Evolutionary conservation across 2,797 vertebrate species (phyloP).

Genomic region (Sebastes steindachneri): DNA sequence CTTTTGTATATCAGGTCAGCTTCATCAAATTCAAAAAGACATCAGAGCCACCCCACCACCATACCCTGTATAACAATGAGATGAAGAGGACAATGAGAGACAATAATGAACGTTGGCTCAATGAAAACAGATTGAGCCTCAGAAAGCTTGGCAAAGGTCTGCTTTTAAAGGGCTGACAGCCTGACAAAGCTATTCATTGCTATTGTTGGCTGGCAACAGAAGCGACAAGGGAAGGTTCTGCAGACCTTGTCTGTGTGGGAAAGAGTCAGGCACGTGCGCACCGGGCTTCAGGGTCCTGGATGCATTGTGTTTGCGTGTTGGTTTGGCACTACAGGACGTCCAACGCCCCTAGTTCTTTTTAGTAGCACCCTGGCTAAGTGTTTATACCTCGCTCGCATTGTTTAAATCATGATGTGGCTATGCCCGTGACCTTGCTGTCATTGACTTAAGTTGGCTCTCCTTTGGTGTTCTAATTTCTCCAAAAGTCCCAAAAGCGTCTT

Average conservation of each 20-base stretch:
- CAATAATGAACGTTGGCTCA: slow-evolving; percentile 52
- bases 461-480: slow-evolving; percentile 48
- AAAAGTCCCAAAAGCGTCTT: slow-evolving; percentile 35
- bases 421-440: slow-evolving; percentile 36
- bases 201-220: slow-evolving; percentile 58
- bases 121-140: slow-evolving; percentile 55
- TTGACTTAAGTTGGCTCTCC: slow-evolving; percentile 49
- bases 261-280: slow-evolving; percentile 46
- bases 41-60: slow-evolving; percentile 38
- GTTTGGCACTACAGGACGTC: slow-evolving; percentile 36
- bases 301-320: slow-evolving; percentile 53
- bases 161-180: slow-evolving; percentile 63
- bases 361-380: slow-evolving; percentile 1
- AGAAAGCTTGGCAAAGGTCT: slow-evolving; percentile 64
- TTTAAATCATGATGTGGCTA: slow-evolving; percentile 35
- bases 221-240: slow-evolving; percentile 42
- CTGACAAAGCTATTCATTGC: slow-evolving; percentile 64
- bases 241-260: slow-evolving; percentile 47
- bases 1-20: slow-evolving; percentile 64
- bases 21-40: slow-evolving; percentile 65
- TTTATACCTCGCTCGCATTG: slow-evolving; percentile 33
- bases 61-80: slow-evolving; percentile 57
- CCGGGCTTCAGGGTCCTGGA: slow-evolving; percentile 37
- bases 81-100: slow-evolving; percentile 65
- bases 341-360: slow-evolving; percentile 1